Percentiles rank a stretch among this genome's conserved stretches.
These are phyloP conservation scores for Oeneis ivallda DNA, from an alignment of 2,888 invertebrate species.

Conservation along the genomic window DNA sequence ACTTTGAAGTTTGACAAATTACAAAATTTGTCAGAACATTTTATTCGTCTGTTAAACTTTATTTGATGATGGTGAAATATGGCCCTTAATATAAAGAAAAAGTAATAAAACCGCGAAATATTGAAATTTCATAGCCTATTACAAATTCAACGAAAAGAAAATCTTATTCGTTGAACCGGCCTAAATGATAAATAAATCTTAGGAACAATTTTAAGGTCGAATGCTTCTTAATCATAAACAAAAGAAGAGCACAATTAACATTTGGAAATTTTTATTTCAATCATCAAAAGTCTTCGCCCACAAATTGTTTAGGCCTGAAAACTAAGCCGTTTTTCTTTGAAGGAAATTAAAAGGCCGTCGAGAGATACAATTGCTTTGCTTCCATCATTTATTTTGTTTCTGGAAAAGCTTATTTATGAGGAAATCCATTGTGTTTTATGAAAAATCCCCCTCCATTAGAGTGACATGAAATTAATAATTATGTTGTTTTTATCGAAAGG, in stretches of 20 bases:
- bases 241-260: conserved; percentile 17
- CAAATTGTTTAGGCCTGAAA: conserved; percentile 47
- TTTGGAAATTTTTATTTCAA: conserved; percentile 20
- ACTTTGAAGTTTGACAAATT: too few species aligned
- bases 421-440: conserved; percentile 58
- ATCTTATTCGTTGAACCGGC: conserved; percentile 7
- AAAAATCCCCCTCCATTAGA: conserved; percentile 46
- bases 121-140: neutral
- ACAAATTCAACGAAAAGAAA: neutral
- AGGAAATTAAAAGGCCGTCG: conserved; percentile 77
- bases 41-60: too few species aligned
- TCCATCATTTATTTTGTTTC: conserved; percentile 71
- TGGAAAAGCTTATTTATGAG: conserved; percentile 69
- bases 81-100: too few species aligned
- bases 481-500: neutral
- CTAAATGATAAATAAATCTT: conserved; percentile 3
- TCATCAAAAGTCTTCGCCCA: conserved; percentile 41
- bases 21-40: too few species aligned
- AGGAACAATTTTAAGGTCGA: conserved; percentile 16
- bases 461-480: conserved; percentile 39
- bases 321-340: conserved; percentile 68
- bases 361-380: conserved; percentile 72
- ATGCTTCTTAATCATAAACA: conserved; percentile 19
- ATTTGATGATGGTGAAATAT: too few species aligned
- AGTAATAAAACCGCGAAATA: too few species aligned